Base-by-base conservation (phyloP, 2,113 vertebrate species). In the Himantopus leucocephalus region DNA sequence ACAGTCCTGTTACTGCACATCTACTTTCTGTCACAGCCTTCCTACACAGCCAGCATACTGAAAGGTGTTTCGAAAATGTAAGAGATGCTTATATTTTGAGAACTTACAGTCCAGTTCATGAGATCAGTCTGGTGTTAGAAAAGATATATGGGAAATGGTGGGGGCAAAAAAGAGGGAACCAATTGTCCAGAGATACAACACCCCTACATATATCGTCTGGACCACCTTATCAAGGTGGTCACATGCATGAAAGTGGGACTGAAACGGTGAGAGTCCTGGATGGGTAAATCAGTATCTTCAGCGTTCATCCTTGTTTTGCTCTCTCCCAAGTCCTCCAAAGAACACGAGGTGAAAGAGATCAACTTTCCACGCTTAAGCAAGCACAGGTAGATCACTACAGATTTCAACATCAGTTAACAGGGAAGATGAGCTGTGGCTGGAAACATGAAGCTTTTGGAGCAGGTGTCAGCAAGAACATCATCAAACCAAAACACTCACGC, bases 361-460 rank as follows among this genome's bases (percentile, higher is more conserved):
- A 72, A 45, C 62, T 96, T 91, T 45, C 91, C 34, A 32, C 22
- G 56, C 84, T 95, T 85, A 94, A 82, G 80, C 56, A 96, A 87
- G 84, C 80, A 81, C 70, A 75, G 66, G 84, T 92, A 89, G 92
- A 94, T 90, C 70, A 35, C 96, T 45, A 93, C 90, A 94, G 94
- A 91, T 90, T 94, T 95, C 91, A 94, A 94, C 91, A 92, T 41
- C 81, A 97, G 87, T 92, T 87, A 96, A 95, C 74, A 91, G 70
- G 80, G 66, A 95, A 94, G 81, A 91, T 62, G 93, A 96, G 94
- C 94, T 76, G 48, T 8, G 22, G 2, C 74, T 67, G 80, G 95
- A 91, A 97, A 96, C 72, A 29, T 55, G 93, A 96, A 68, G 66
- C 96, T 72, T 92, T 37, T 24, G 24, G 70, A 88, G 77, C 56